These are phyloP conservation scores for Sisyra terminalis DNA, from an alignment of 2,888 invertebrate genomes.

Conservation along the genomic window DNA sequence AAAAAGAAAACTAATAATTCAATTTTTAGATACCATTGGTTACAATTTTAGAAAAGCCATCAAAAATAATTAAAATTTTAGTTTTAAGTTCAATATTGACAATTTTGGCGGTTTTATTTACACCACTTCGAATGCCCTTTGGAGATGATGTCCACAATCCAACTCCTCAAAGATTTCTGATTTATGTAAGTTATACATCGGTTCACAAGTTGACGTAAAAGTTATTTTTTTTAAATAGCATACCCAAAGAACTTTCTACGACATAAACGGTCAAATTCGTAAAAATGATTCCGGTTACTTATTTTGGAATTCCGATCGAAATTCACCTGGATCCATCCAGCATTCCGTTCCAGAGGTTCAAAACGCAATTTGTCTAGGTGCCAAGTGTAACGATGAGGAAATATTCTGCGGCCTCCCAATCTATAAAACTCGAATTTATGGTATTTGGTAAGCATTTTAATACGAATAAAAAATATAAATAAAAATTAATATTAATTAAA, in stretches of 20 bases:
- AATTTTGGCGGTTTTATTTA: slow-evolving; percentile 33
- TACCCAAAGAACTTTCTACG: slow-evolving; percentile 15
- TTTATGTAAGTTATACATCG: not conserved
- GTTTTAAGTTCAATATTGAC: slow-evolving; percentile 17
- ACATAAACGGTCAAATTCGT: slow-evolving; percentile 17
- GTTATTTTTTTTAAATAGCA: slow-evolving; percentile 7
- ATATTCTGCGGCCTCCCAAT: slow-evolving; percentile 22
- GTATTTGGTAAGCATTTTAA: not conserved
- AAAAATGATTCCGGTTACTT: slow-evolving; percentile 22
- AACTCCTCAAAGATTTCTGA: slow-evolving; percentile 26
- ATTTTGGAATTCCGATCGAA: slow-evolving; percentile 22
- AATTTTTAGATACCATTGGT: slow-evolving; percentile 18
- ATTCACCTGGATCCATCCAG: slow-evolving; percentile 20
- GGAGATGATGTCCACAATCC: slow-evolving; percentile 36
- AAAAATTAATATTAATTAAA: not conserved
- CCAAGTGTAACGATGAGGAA: slow-evolving; percentile 18
- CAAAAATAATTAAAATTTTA: slow-evolving; percentile 16
- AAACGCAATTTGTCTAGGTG: slow-evolving; percentile 14
- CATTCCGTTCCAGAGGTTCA: slow-evolving; percentile 14
- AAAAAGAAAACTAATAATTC: too few species aligned
- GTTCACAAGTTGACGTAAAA: not conserved
- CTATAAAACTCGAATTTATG: slow-evolving; percentile 17
- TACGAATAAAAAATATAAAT: too few species aligned
- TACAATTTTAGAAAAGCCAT: slow-evolving; percentile 17
- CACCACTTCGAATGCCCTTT: slow-evolving; percentile 55